phyloP scores from a whole-genome alignment of 23 tunicate genomes.

The Ciona savignyi region DNA sequence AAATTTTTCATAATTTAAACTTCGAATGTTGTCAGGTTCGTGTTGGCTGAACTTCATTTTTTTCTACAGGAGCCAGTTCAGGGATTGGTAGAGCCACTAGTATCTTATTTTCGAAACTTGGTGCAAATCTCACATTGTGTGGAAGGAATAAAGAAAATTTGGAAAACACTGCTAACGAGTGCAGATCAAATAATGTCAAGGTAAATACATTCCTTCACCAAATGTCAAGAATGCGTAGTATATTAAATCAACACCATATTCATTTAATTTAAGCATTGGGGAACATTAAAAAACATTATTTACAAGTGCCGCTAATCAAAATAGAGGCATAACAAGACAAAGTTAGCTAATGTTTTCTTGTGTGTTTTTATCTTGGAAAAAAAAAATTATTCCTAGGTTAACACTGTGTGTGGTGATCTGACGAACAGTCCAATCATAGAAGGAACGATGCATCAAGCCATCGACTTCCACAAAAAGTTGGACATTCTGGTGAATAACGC shows the following conservation, averaged over 20 bases:
- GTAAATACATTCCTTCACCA: neutral
- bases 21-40: too few relatives aligned
- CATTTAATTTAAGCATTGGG: too few relatives aligned
- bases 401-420: slow-evolving; percentile 29
- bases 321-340: neutral
- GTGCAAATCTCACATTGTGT: slow-evolving; percentile 33
- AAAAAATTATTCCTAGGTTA: neutral
- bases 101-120: slow-evolving; percentile 43
- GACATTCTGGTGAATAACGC: slow-evolving; percentile 49
- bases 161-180: slow-evolving; percentile 26
- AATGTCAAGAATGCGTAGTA: too few relatives aligned
- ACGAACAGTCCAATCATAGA: slow-evolving; percentile 3
- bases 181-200: slow-evolving; percentile 23
- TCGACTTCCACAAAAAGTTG: slow-evolving; percentile 1
- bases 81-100: slow-evolving; percentile 65
- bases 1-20: too few relatives aligned
- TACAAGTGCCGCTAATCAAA: too few relatives aligned
- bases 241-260: too few relatives aligned
- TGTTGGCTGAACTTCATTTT: too few relatives aligned
- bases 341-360: neutral
- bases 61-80: slow-evolving; percentile 46
- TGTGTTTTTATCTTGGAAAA: too few relatives aligned
- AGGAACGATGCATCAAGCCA: slow-evolving; percentile 2
- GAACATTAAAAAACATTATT: too few relatives aligned
- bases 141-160: slow-evolving; percentile 42